These are phyloP conservation scores for Apamea epomidion DNA, from an alignment of 2,888 invertebrate genomes.

Conservation along the genomic window DNA sequence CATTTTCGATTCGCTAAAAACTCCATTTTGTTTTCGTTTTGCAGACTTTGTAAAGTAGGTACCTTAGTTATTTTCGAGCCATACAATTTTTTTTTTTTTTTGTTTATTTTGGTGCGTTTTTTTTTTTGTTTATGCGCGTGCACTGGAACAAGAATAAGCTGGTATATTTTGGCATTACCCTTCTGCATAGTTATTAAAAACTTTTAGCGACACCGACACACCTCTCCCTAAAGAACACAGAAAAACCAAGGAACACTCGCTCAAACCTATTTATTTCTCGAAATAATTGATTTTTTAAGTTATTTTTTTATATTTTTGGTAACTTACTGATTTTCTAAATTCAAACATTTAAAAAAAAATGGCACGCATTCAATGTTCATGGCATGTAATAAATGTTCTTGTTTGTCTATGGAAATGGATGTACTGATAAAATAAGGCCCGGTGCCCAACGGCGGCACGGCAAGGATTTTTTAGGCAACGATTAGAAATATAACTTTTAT, in stretches of 20 bases:
- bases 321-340: constrained; percentile 47
- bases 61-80: neutral
- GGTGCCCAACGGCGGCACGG: neutral
- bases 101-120: too few relatives aligned
- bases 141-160: too few relatives aligned
- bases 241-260: constrained; percentile 44
- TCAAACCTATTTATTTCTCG: constrained; percentile 68
- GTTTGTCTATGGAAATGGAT: constrained; percentile 32
- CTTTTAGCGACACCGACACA: neutral
- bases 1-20: neutral
- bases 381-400: constrained; percentile 12
- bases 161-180: neutral
- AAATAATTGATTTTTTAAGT: constrained; percentile 56
- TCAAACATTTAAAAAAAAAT: constrained; percentile 24
- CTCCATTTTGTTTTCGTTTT: neutral
- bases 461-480: neutral
- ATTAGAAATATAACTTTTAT: neutral
- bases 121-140: neutral
- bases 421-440: constrained; percentile 15
- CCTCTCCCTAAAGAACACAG: constrained; percentile 26
- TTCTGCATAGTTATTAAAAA: neutral
- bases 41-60: neutral
- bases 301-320: constrained; percentile 46
- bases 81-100: neutral
- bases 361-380: too few relatives aligned